Conservation (phyloP, 2,888 invertebrate species). For the Metellina segmentata region DNA sequence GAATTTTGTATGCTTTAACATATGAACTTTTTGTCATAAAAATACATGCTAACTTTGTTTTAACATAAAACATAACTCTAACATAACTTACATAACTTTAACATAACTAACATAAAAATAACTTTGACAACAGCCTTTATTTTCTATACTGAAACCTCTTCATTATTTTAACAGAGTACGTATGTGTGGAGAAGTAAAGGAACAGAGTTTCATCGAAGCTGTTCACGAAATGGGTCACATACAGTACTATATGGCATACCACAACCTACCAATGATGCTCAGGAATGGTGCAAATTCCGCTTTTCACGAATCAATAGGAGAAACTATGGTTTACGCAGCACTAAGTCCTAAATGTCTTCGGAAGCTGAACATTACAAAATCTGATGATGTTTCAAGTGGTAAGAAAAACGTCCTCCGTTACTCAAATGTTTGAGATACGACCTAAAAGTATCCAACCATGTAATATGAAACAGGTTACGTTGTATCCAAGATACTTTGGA, state of each 20-base stretch:
- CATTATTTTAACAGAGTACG: constrained; percentile 84
- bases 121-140: too few relatives aligned
- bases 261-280: constrained; percentile 84
- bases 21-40: too few relatives aligned
- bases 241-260: constrained; percentile 88
- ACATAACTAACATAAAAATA: too few relatives aligned
- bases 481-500: too few relatives aligned
- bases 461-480: too few relatives aligned
- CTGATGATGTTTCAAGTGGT: constrained; percentile 32
- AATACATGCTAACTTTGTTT: too few relatives aligned
- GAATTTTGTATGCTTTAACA: too few relatives aligned
- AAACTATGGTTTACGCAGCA: constrained; percentile 86
- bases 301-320: constrained; percentile 88
- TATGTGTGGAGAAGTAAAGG: constrained; percentile 91
- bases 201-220: constrained; percentile 91
- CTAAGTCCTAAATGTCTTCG: constrained; percentile 85
- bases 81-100: too few relatives aligned
- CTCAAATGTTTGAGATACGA: not conserved
- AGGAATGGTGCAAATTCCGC: constrained; percentile 72
- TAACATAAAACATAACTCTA: too few relatives aligned
- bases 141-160: too few relatives aligned
- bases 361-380: constrained; percentile 83
- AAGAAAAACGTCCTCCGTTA: not conserved
- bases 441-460: too few relatives aligned
- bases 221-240: constrained; percentile 93